Conservation (phyloP, 2,888 invertebrate species). For the Cremastobaeus sp. region DNA sequence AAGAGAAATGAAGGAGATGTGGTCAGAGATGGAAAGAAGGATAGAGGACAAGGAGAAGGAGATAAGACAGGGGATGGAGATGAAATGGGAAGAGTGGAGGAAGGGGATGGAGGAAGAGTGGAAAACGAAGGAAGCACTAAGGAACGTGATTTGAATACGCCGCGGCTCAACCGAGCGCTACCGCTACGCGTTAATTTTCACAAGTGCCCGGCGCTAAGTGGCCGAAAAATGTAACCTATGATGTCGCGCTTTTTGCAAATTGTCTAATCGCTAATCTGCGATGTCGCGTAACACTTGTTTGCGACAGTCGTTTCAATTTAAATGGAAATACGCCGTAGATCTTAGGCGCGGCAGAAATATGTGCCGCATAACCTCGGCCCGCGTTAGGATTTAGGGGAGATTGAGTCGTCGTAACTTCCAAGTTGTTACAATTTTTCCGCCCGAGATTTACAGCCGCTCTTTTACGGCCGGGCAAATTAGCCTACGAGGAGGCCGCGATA, state of each 20-base stretch:
- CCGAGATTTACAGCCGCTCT: background rate
- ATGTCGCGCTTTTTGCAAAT: background rate
- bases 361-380: constrained; percentile 12
- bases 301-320: constrained; percentile 20
- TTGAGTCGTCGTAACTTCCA: constrained; percentile 4
- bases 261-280: background rate
- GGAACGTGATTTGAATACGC: constrained; percentile 62
- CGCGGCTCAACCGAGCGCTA: constrained; percentile 67
- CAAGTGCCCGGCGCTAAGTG: constrained; percentile 29
- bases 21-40: constrained; percentile 24
- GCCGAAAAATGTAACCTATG: constrained; percentile 27
- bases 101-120: constrained; percentile 27
- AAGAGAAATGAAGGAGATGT: no score
- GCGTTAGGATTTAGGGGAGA: constrained; percentile 12
- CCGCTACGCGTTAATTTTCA: constrained; percentile 53
- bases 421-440: background rate
- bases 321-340: constrained; percentile 18
- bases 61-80: background rate
- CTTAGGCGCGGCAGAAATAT: constrained; percentile 23
- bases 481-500: no score
- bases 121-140: constrained; percentile 60
- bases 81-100: background rate
- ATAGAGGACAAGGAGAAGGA: constrained; percentile 62
- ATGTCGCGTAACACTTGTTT: constrained; percentile 14
- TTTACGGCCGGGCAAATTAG: background rate